Conservation (phyloP, 2,888 invertebrate species). For the Agriopis marginaria region DNA sequence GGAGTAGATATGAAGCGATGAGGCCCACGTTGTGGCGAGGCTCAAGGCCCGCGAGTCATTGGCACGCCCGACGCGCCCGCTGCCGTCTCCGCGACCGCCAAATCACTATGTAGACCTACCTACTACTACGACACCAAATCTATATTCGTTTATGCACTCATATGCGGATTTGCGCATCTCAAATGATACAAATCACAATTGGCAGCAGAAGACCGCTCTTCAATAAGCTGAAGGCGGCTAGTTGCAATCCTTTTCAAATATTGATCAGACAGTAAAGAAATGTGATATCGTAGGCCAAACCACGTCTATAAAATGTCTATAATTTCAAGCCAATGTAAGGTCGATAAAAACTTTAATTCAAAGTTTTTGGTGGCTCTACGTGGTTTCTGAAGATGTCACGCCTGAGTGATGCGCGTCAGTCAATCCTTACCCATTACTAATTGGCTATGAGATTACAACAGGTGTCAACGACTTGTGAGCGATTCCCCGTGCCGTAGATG, state of each 20-base stretch:
- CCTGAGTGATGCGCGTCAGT: constrained; percentile 40
- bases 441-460: constrained; percentile 43
- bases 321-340: background rate
- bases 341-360: constrained; percentile 31
- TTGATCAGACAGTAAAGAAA: background rate
- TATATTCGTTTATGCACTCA: constrained; percentile 22
- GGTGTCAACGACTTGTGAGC: constrained; percentile 45
- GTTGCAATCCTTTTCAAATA: background rate
- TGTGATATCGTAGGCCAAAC: background rate
- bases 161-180: constrained; percentile 7
- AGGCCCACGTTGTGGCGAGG: constrained; percentile 61
- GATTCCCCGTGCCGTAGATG: constrained; percentile 29
- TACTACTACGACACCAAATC: constrained; percentile 27
- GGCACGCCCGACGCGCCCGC: constrained; percentile 60
- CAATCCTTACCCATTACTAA: constrained; percentile 47
- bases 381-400: constrained; percentile 44
- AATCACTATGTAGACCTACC: constrained; percentile 50
- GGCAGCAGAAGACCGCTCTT: background rate
- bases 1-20: constrained; percentile 46
- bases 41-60: constrained; percentile 80
- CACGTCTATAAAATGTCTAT: background rate
- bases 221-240: background rate
- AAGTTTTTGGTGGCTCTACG: constrained; percentile 42
- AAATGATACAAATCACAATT: background rate
- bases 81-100: constrained; percentile 55